Base-by-base conservation (phyloP, 2,888 invertebrate genomes). In the Caenorhabditis becei region DNA sequence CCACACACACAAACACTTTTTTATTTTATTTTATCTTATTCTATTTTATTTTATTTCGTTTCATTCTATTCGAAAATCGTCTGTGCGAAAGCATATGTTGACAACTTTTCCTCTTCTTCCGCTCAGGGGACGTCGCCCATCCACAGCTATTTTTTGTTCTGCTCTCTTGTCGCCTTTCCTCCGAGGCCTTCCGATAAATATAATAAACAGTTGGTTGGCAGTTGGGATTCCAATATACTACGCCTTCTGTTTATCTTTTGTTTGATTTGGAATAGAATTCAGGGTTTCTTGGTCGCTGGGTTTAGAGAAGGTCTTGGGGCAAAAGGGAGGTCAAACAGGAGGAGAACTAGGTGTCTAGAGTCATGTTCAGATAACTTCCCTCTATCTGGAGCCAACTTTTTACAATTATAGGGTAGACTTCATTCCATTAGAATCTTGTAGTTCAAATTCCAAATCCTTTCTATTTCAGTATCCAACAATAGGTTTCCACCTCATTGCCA, bases 11-110 rank as follows among this genome's bases (percentile, higher is more conserved):
- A 32, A 16, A 44, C 59, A 61, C 59, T 26, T 44, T 51, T 47
- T 47, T 41, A 41, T 41, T 41, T 14, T 41, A 16, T 41, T 41
- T 16, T 41, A 35, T 35, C 10, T 41, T 41, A 41, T 41, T 41
- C 14, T 41, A 41, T 41, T 41, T 16, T 28, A 71, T 37, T 54
- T 61, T 62, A 53, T 59, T 72, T 72, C 59, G 59, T 74, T 41
- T 59, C 28, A 74, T 74, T 66, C 59, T 65, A 65, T 72, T 72
- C 72, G 72, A 41, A 65, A 65, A 35, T 65, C 65, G 47, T 51
- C 51, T 65, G 51, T 65, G 65, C 65, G 74, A 74, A 74, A 75
- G 66, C 75, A 75, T 75, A 75, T 75, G 75, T 66, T 75, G 75
- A 75, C 75, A 75, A 75, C 66, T 75, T 61, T 51, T 61, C 66